Percentiles rank a stretch among this genome's conserved stretches.
phyloP scores from a whole-genome alignment of 30 jellyfish, hydroid and myxozoan genomes.

The Rhopilema esculentum region DNA sequence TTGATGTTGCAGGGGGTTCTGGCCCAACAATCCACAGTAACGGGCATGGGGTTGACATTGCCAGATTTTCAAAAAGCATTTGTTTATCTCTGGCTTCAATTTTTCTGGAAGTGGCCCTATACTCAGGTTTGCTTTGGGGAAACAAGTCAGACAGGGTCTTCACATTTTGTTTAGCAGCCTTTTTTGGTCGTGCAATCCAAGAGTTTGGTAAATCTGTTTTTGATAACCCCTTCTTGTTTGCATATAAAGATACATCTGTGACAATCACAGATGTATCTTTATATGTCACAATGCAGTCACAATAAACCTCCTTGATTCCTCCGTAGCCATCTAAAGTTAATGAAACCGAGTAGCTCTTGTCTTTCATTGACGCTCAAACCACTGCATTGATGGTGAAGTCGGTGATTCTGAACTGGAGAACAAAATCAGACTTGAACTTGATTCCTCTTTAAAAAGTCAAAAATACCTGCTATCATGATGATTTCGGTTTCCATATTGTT shows the following conservation, averaged over 20 bases:
- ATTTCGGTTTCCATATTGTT: constrained; percentile 10
- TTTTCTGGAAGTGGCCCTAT: neutral
- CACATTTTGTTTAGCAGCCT: constrained; percentile 1
- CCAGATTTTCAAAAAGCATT: neutral
- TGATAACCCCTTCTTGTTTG: neutral
- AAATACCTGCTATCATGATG: constrained; percentile 2
- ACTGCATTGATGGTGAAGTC: neutral
- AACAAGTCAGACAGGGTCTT: neutral
- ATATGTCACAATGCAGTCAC: neutral
- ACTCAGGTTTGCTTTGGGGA: neutral
- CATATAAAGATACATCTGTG: constrained; percentile 5
- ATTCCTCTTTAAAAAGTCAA: neutral
- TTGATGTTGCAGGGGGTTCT: neutral
- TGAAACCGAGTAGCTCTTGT: constrained; percentile 6
- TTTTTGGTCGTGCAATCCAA: constrained; percentile 17
- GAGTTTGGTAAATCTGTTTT: constrained; percentile 14
- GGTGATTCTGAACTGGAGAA: neutral
- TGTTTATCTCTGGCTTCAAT: neutral
- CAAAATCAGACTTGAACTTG: neutral
- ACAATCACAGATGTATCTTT: neutral
- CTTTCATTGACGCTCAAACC: constrained; percentile 27
- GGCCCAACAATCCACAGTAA: neutral
- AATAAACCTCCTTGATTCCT: neutral
- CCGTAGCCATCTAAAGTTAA: constrained; percentile 6
- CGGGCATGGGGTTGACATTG: neutral